Evolutionary conservation across 2,888 invertebrate species (phyloP).

Genomic region (Eupithecia subumbrata): DNA sequence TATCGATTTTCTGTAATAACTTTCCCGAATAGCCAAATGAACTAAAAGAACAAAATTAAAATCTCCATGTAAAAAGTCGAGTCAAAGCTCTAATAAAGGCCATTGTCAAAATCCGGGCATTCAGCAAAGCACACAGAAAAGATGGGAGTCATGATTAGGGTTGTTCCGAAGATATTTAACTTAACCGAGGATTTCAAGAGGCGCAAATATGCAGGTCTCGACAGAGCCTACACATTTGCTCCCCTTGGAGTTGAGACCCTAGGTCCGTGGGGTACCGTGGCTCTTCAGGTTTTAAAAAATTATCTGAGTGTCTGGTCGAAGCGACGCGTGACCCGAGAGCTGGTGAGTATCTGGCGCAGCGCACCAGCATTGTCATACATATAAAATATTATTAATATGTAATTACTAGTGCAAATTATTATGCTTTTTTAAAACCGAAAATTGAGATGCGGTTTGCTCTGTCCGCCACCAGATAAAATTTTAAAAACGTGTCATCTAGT

Average conservation of each 20-base stretch:
- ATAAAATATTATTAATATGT: too few relatives aligned
- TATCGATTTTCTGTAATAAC: slow-evolving; percentile 28
- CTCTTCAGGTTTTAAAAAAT: too few relatives aligned
- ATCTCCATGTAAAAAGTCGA: slow-evolving; percentile 37
- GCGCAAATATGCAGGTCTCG: too few relatives aligned
- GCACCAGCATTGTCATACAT: too few relatives aligned
- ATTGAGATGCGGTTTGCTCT: background rate
- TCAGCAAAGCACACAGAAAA: slow-evolving; percentile 43
- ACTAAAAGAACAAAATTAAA: slow-evolving; percentile 39
- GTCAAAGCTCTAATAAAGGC: slow-evolving; percentile 43
- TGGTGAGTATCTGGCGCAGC: too few relatives aligned
- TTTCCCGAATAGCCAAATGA: slow-evolving; percentile 29
- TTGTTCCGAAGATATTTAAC: slow-evolving; percentile 1
- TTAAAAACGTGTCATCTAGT: background rate
- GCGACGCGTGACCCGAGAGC: too few relatives aligned
- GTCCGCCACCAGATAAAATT: background rate
- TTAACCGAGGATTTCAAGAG: too few relatives aligned
- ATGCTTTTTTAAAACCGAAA: background rate
- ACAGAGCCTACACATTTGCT: too few relatives aligned
- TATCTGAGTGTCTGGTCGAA: too few relatives aligned
- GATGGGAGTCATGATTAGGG: slow-evolving; percentile 30
- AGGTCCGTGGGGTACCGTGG: too few relatives aligned
- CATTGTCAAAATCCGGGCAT: slow-evolving; percentile 47
- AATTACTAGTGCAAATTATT: too few relatives aligned
- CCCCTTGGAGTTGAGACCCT: too few relatives aligned